These are phyloP conservation scores for Platorchestia sp. DNA, from an alignment of 1,140 invertebrate species.

Conservation along the genomic window DNA sequence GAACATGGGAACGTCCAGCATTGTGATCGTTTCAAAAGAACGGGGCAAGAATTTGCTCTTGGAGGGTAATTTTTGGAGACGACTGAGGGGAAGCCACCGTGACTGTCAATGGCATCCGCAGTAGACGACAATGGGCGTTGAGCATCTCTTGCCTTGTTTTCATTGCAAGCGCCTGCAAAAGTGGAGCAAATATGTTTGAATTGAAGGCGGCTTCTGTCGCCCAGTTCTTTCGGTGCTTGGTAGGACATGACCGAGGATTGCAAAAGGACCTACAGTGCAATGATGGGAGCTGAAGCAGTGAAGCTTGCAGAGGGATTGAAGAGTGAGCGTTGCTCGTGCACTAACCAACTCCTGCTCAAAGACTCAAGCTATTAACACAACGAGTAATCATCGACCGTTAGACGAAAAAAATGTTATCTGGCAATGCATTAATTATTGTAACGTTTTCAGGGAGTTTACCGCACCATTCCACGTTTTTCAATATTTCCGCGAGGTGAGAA, in stretches of 20 bases:
- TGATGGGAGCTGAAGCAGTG: neutral
- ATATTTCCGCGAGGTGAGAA: no score
- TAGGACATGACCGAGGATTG: neutral
- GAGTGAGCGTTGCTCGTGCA: no score
- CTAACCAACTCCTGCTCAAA: no score
- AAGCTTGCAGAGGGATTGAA: neutral
- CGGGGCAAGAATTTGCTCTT: neutral
- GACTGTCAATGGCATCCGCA: neutral
- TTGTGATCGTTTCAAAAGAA: constrained; percentile 13
- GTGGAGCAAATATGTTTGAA: neutral
- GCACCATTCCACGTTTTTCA: no score
- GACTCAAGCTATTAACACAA: no score
- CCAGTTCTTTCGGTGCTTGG: neutral
- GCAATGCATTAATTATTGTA: no score
- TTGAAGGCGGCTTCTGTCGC: neutral
- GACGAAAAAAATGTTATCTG: no score
- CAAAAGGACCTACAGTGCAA: neutral
- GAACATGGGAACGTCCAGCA: neutral
- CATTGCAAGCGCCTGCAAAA: constrained; percentile 3
- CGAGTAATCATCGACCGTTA: no score
- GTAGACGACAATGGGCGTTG: neutral
- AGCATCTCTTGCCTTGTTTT: neutral
- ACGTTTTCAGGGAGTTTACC: no score
- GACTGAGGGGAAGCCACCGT: neutral
- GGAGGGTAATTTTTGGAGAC: neutral